phyloP scores from a whole-genome alignment of 2,113 vertebrate species.

The Pungitius pungitius region DNA sequence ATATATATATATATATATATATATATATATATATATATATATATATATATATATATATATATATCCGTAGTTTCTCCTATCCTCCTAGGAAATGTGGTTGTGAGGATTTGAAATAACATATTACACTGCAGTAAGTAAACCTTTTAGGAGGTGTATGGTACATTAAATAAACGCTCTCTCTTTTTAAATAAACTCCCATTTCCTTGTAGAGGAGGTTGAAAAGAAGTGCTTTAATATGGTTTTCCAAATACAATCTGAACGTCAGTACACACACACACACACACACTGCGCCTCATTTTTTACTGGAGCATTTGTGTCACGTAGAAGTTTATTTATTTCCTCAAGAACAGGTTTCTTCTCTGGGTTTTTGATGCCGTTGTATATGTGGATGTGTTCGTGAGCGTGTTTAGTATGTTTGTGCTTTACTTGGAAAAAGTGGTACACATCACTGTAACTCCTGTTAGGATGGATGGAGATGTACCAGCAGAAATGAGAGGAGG shows the following conservation, averaged over 20 bases:
- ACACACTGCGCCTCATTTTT: slow-evolving; percentile 42
- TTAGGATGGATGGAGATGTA: slow-evolving; percentile 56
- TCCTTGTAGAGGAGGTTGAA: slow-evolving; percentile 72
- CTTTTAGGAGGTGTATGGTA: slow-evolving; percentile 82
- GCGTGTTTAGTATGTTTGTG: slow-evolving; percentile 19
- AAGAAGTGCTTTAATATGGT: slow-evolving; percentile 64
- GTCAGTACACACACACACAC: slow-evolving; percentile 52
- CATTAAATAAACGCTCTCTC: slow-evolving; percentile 79
- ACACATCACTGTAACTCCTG: slow-evolving; percentile 51
- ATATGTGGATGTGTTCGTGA: slow-evolving; percentile 18
- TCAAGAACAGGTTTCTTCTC: slow-evolving; percentile 42
- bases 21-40: slow-evolving; percentile 36
- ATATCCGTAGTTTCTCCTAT: slow-evolving; percentile 71
- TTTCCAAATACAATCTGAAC: slow-evolving; percentile 70
- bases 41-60: slow-evolving; percentile 40
- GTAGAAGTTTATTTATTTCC: slow-evolving; percentile 20
- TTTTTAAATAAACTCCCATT: slow-evolving; percentile 83
- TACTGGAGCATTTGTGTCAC: slow-evolving; percentile 37
- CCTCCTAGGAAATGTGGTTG: slow-evolving; percentile 81
- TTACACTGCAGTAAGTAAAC: slow-evolving; percentile 81
- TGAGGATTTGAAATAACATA: slow-evolving; percentile 83
- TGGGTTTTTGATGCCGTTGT: slow-evolving; percentile 13
- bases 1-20: slow-evolving; percentile 33
- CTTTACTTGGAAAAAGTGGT: slow-evolving; percentile 50
- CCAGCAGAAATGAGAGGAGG: slow-evolving; percentile 60